Conservation (phyloP, 2,888 invertebrate genomes). For the Drosophila affinis region DNA sequence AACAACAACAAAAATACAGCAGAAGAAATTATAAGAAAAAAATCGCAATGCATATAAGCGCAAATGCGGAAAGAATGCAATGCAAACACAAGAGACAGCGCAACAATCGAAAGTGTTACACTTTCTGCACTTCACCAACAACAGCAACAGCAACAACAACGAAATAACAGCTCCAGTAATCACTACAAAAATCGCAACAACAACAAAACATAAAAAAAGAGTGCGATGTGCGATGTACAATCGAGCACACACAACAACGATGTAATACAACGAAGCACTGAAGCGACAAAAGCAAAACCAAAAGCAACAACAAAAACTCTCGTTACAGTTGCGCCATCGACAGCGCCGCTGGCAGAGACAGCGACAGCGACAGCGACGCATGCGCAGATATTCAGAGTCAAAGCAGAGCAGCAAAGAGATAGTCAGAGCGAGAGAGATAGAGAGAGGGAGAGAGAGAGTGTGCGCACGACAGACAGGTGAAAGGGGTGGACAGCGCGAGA, state of each 20-base stretch:
- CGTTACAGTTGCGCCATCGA: slow-evolving; percentile 77
- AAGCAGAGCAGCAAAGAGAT: slow-evolving; percentile 4
- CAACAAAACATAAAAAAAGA: slow-evolving; percentile 55
- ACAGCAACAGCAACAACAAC: slow-evolving; percentile 52
- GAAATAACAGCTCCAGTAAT: slow-evolving; percentile 42
- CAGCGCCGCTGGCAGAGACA: slow-evolving; percentile 60
- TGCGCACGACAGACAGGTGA: slow-evolving; percentile 53
- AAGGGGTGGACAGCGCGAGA: slow-evolving; percentile 55
- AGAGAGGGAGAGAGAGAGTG: slow-evolving; percentile 11
- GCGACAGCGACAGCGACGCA: slow-evolving; percentile 51
- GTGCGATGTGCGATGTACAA: slow-evolving; percentile 38
- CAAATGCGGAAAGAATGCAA: slow-evolving; percentile 78
- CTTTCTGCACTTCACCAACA: slow-evolving; percentile 76
- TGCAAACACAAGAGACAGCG: slow-evolving; percentile 54
- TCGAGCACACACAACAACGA: slow-evolving; percentile 49
- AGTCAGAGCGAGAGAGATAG: slow-evolving; percentile 1
- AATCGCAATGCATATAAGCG: slow-evolving; percentile 75
- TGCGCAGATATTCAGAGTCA: slow-evolving; percentile 61
- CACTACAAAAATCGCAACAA: slow-evolving; percentile 53
- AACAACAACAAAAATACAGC: slow-evolving; percentile 32
- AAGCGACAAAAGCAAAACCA: slow-evolving; percentile 17
- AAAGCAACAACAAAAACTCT: slow-evolving; percentile 25
- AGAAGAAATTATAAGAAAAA: slow-evolving; percentile 48
- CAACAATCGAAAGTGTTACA: slow-evolving; percentile 81
- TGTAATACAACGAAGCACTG: slow-evolving; percentile 64